Conservation (phyloP, 2,797 vertebrate species). For the Artibeus jamaicensis region DNA sequence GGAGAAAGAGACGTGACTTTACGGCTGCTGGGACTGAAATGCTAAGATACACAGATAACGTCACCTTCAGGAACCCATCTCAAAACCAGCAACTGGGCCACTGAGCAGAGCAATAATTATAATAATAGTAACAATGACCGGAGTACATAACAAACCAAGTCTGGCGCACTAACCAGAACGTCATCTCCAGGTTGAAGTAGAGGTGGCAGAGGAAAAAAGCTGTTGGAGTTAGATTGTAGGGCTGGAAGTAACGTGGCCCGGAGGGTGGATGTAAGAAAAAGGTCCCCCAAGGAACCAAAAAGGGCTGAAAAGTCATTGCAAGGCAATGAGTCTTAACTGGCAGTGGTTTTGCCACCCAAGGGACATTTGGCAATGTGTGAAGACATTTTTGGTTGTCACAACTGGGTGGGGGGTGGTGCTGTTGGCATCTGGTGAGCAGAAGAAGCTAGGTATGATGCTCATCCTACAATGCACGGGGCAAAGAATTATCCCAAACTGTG, state of each 20-base stretch:
- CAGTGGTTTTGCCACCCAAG: neutral
- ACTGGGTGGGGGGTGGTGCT: neutral
- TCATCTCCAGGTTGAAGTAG: neutral
- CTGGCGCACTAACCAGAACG: neutral
- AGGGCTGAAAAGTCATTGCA: neutral
- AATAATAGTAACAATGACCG: neutral
- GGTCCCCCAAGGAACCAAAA: neutral
- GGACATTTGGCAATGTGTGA: neutral
- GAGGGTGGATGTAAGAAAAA: neutral
- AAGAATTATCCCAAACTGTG: neutral
- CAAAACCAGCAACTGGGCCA: neutral
- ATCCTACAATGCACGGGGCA: too few relatives aligned
- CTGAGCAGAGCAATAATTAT: neutral
- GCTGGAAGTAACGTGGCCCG: neutral
- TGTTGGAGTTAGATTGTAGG: neutral
- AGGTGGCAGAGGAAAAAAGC: neutral
- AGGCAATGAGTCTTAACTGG: neutral
- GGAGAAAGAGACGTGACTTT: neutral
- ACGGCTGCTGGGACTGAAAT: neutral
- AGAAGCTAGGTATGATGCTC: neutral
- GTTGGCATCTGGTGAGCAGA: neutral
- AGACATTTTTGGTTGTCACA: neutral
- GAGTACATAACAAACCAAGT: neutral
- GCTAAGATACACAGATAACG: neutral
- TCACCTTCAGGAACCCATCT: neutral